Conservation (phyloP, 2,888 invertebrate species). For the Drosophila lacicola region DNA sequence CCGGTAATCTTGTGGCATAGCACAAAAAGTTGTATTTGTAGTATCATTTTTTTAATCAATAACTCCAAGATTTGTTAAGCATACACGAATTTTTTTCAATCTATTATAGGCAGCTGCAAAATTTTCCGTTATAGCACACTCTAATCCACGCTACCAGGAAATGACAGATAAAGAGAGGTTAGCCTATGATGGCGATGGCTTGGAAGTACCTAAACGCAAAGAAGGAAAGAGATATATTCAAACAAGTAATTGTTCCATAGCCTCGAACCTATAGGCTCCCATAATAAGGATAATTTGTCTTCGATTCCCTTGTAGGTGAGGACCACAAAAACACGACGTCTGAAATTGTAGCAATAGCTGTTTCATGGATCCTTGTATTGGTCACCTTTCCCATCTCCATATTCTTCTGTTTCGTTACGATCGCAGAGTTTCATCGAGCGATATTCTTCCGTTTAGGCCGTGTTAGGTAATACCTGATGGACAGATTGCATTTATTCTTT, state of each 20-base stretch:
- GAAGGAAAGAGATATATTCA: conserved; percentile 41
- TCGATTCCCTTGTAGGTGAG: conserved; percentile 41
- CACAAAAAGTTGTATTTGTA: background rate
- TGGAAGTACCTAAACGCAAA: background rate
- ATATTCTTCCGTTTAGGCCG: conserved; percentile 88
- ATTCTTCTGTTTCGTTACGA: conserved; percentile 80
- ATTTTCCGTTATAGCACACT: conserved; percentile 15
- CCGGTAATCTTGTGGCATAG: no score
- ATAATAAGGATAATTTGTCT: background rate
- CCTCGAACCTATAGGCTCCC: rapidly evolving
- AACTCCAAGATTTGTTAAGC: background rate
- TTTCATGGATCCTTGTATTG: conserved; percentile 45
- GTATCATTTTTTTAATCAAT: background rate
- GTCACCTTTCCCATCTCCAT: conserved; percentile 76
- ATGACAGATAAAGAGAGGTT: background rate
- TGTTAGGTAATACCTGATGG: conserved; percentile 57
- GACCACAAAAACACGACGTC: conserved; percentile 16
- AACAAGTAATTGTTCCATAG: conserved; percentile 40
- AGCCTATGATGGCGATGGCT: no score
- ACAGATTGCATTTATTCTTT: rapidly evolving
- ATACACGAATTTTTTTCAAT: background rate
- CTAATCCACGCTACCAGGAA: background rate
- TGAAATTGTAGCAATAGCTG: conserved; percentile 25
- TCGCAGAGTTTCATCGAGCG: conserved; percentile 87
- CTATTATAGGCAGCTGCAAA: background rate